Conservation (phyloP, 2,797 vertebrate species). For the Anguilla anguilla region DNA sequence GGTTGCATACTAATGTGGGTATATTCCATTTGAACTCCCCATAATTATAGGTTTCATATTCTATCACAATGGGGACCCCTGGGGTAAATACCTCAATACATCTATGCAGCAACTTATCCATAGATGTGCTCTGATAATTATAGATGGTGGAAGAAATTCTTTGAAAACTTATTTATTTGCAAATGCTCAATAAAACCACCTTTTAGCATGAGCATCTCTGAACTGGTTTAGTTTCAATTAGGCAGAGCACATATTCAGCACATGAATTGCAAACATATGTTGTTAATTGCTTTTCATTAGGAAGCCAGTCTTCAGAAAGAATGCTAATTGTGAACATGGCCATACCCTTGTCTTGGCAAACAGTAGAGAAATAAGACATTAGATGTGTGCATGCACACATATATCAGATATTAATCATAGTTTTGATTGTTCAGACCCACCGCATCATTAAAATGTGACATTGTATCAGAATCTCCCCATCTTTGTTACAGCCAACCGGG, state of each 20-base stretch:
- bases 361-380: constrained; percentile 48
- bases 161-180: constrained; percentile 12
- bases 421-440: not conserved
- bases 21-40: too few species aligned
- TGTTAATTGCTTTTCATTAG: constrained; percentile 65
- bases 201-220: constrained; percentile 35
- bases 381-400: constrained; percentile 42
- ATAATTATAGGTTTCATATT: too few species aligned
- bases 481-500: constrained; percentile 31
- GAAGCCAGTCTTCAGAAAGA: constrained; percentile 54
- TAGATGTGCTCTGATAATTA: not conserved
- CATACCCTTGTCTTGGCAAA: constrained; percentile 47
- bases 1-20: too few species aligned
- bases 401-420: constrained; percentile 42
- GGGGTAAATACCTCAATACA: too few species aligned
- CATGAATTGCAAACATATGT: constrained; percentile 58
- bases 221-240: constrained; percentile 51
- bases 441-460: constrained; percentile 44
- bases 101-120: too few species aligned
- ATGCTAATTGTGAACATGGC: constrained; percentile 51
- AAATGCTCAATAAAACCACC: not conserved
- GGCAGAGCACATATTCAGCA: constrained; percentile 45
- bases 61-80: too few species aligned
- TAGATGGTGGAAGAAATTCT: not conserved
- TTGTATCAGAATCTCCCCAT: constrained; percentile 35